A percentile compares a stretch with the other conserved stretches of the same genome.
Conservation (phyloP, 2,888 invertebrate genomes). For the Teinopalpus imperialis region DNA sequence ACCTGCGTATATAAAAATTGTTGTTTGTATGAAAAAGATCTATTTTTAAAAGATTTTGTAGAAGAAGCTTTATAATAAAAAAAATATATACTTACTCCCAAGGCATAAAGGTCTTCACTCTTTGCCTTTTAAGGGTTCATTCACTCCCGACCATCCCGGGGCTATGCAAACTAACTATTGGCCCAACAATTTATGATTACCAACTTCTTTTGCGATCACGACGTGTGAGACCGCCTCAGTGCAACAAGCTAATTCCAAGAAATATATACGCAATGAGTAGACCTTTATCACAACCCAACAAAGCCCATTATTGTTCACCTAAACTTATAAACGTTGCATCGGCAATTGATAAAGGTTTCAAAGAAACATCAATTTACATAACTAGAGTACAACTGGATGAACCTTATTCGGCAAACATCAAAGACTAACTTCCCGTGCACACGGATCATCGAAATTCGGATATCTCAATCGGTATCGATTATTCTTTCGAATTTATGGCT, state of each 20-base stretch:
- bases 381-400: constrained; percentile 23
- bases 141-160: constrained; percentile 50
- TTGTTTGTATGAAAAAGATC: too few relatives aligned
- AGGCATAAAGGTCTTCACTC: too few relatives aligned
- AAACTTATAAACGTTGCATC: constrained; percentile 31
- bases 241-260: constrained; percentile 30
- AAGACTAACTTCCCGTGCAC: constrained; percentile 37
- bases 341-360: constrained; percentile 41
- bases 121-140: constrained; percentile 44
- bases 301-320: constrained; percentile 29
- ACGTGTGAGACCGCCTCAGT: constrained; percentile 67
- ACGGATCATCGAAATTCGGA: constrained; percentile 42
- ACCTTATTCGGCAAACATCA: constrained; percentile 36
- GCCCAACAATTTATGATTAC: constrained; percentile 59
- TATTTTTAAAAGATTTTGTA: too few relatives aligned
- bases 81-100: too few relatives aligned
- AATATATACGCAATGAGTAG: constrained; percentile 15
- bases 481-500: constrained; percentile 55
- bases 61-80: too few relatives aligned
- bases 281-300: constrained; percentile 14
- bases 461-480: constrained; percentile 65
- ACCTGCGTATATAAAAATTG: too few relatives aligned
- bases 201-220: constrained; percentile 47
- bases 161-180: constrained; percentile 59
- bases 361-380: constrained; percentile 43